Evolutionary conservation across 2,888 invertebrate species (phyloP).

Genomic region (Volucella zonaria): DNA sequence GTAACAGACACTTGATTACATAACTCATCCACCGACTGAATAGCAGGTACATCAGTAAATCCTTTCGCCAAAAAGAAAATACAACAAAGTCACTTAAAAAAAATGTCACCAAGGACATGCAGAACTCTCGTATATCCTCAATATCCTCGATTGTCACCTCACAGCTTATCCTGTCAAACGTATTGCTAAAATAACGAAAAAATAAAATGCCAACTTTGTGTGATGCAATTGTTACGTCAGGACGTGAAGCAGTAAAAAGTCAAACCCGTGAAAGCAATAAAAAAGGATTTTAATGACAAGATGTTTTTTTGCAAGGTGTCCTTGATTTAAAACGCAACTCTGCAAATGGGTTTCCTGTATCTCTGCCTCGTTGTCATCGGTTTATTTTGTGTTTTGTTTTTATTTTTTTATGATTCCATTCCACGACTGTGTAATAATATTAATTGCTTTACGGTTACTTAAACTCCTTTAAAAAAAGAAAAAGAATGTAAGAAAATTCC

Average conservation of each 20-base stretch:
- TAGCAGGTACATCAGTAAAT: constrained; percentile 55
- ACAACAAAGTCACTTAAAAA: constrained; percentile 1
- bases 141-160: no score
- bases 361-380: constrained; percentile 24
- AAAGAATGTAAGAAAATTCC: constrained; percentile 6
- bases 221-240: constrained; percentile 31
- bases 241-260: constrained; percentile 1
- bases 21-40: not conserved
- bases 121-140: not conserved
- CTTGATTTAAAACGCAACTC: constrained; percentile 53
- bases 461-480: constrained; percentile 21
- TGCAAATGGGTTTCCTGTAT: constrained; percentile 17
- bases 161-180: not conserved
- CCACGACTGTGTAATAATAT: constrained; percentile 44
- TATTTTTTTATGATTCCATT: constrained; percentile 29
- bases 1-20: constrained; percentile 28
- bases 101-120: constrained; percentile 49
- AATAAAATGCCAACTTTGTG: constrained; percentile 9
- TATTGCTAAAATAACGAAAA: constrained; percentile 8
- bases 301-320: constrained; percentile 49
- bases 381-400: constrained; percentile 37
- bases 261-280: constrained; percentile 50
- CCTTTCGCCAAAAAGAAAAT: constrained; percentile 42
- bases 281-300: constrained; percentile 64
- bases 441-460: constrained; percentile 69